Base-by-base conservation (phyloP, 2,888 invertebrate species). In the Melieria picta region DNA sequence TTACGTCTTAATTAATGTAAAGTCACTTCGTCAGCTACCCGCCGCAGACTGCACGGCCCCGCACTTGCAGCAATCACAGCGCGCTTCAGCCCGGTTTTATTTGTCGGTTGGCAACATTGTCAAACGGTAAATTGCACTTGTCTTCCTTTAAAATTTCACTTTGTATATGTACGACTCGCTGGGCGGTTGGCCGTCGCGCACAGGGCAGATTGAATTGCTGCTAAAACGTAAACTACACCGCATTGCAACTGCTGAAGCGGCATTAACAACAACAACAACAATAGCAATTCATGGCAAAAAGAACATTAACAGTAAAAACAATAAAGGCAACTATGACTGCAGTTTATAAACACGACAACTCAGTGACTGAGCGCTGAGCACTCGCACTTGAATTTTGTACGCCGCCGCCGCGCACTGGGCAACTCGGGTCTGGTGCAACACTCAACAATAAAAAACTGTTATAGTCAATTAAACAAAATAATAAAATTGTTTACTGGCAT, bases 401-500 rank as follows among this genome's bases (percentile, higher is more conserved):
- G 57, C 65, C 11, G 47, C n/a, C 55, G 57, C 45, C 7, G 50
- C 50, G 52, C 45, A 70, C 65, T 58, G 48, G 65, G 64, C 67
- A 69, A 69, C 30, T 30, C 30, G 30, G 30, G 30, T 30, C 30
- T 30, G 30, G 30, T 30, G 30, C 30, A 30, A 30, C 42, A 70
- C 63, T 61, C 56, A 70, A 69, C 75, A 79, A 79, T 80, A 80
- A 82, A 81, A 81, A 80, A 75, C 75, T 73, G 77, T 81, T 80
- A 81, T 79, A 78, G 80, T 76, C 81, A 82, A 82, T 82, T 82
- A 81, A 82, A 81, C 75, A 79, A 79, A 81, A 80, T 80, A 78
- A 76, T 82, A 77, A 82, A 69, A 69, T 62, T 65, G 47, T 72
- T 66, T 72, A 66, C 61, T 72, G 71, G 63, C 60, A 72, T 72